Base-by-base conservation (phyloP, 2,797 vertebrate species). In the Lophius americanus region DNA sequence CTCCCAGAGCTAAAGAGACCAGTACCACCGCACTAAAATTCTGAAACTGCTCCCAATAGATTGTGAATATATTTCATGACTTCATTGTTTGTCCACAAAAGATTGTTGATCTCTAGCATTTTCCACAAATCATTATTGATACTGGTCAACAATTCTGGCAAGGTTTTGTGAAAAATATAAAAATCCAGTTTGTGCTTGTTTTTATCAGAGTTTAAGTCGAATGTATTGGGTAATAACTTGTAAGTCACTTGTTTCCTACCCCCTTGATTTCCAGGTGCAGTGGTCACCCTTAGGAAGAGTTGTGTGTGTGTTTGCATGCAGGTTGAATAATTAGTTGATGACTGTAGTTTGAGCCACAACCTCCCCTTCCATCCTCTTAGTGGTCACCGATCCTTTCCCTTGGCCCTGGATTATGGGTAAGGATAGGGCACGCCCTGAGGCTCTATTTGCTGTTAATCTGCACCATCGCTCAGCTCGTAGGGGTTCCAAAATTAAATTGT, bases 361-460 rank as follows among this genome's bases (percentile, higher is more conserved):
- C 76, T 72, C 82, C 79, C 70, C 81, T 79, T 85, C 70, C 71
- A 77, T 80, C 82, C 78, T 87, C 64, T 75, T 60, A 78, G 78
- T 33, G 56, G 83, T 80, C 65, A 82, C 63, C 74, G 84, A 90
- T 88, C 80, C 75, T 60, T 70, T 88, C 86, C 77, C 82, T 79
- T 69, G 84, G 83, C 83, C 82, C 81, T 68, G 80, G 84, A 85
- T 88, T 78, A 85, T 72, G 79, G 78, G 62, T 63, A 76, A 69
- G 70, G 77, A 57, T 56, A 70, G 57, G 79, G 32, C 79, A 79
- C 79, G 51, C 85, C 87, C 84, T 76, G 62, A 72, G 74, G 70
- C 79, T 80, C 51, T 76, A 33, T 80, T 79, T 84, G 62, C 70
- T 86, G 57, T 76, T 78, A 23, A 41, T 50, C 51, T 76, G 72